Base-by-base conservation (phyloP, 1,140 invertebrate species). In the Condylostylus longicornis region DNA sequence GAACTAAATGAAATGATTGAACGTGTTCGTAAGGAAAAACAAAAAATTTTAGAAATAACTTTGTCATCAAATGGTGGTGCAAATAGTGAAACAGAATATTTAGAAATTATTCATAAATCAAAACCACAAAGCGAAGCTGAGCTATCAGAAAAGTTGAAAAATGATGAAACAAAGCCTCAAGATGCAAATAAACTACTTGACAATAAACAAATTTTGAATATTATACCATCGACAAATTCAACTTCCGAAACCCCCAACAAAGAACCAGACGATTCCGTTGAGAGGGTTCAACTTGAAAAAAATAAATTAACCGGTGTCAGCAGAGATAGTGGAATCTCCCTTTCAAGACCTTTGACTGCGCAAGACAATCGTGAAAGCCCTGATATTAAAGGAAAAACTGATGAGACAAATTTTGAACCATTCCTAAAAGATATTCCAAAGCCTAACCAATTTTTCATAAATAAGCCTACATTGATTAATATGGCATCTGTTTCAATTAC, bases 21-120 rank as follows among this genome's bases (percentile, higher is more conserved):
- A 8, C 51, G 53, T 31, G 58, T 61, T 10, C 50, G 57, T 9
- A 43, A 53, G 22, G 58, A 61, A 35, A 61, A 61, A 35, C 51
- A 60, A 20, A 49, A 50, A 2, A 18, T 61, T 14, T 42, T 61
- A 8, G 57, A 61, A 29, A 48, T 50, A 2, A 60, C 57, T 0
- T 43, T 61, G 0, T 58, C 58, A 1, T 60, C 57, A 2, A 49
- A 42, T 15, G 58, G 57, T 33, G 52, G 43, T 12, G 51, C 49
- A 4, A 46, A 48, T 2, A 53, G 50, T 19, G 56, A 53, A 8
- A 61, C 58, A 0, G 58, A 61, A 33, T 61, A 61, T 21, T 38
- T 53, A 10, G 57, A 61, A 1, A n/a, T n/a, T 37, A 57, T 17
- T 47, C 57, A 0, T 28, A 37, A 21, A 29, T 9, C 6, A 9